phyloP scores from a whole-genome alignment of 2,888 invertebrate species.

The Lasioglossum malachurum region DNA sequence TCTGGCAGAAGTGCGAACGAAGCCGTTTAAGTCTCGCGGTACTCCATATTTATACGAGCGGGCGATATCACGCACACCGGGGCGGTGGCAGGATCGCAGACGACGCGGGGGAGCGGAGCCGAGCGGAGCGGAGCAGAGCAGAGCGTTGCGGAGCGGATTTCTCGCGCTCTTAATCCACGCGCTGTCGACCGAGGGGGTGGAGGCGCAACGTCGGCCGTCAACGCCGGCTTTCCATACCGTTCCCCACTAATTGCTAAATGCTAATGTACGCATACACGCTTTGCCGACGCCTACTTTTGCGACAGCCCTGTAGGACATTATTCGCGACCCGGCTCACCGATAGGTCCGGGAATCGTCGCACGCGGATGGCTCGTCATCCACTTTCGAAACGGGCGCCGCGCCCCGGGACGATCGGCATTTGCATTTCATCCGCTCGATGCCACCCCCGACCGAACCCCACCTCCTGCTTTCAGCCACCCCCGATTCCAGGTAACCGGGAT shows the following conservation, averaged over 20 bases:
- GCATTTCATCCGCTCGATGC: constrained; percentile 33
- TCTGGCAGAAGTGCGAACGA: constrained; percentile 55
- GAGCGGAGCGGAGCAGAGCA: background rate
- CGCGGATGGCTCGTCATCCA: constrained; percentile 50
- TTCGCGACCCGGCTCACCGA: constrained; percentile 49
- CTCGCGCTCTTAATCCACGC: constrained; percentile 11
- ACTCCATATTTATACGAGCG: constrained; percentile 65
- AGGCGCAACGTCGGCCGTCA: background rate
- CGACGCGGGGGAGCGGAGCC: background rate
- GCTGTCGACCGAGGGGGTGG: background rate
- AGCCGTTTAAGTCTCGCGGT: constrained; percentile 51
- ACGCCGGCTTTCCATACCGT: constrained; percentile 29
- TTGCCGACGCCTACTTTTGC: constrained; percentile 70
- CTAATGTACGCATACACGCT: constrained; percentile 73
- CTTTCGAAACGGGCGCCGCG: constrained; percentile 45
- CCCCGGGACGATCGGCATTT: constrained; percentile 59
- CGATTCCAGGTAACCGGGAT: constrained; percentile 37
- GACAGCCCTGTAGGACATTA: constrained; percentile 52
- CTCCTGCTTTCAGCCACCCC: background rate
- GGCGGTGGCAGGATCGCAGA: constrained; percentile 7
- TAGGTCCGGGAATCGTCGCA: constrained; percentile 49
- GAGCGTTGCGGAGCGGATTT: background rate
- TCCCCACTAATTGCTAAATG: constrained; percentile 77
- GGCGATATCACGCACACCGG: constrained; percentile 24
- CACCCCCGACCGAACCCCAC: background rate